Conservation (phyloP, 2,113 vertebrate species). For the Corvus moneduloides region DNA sequence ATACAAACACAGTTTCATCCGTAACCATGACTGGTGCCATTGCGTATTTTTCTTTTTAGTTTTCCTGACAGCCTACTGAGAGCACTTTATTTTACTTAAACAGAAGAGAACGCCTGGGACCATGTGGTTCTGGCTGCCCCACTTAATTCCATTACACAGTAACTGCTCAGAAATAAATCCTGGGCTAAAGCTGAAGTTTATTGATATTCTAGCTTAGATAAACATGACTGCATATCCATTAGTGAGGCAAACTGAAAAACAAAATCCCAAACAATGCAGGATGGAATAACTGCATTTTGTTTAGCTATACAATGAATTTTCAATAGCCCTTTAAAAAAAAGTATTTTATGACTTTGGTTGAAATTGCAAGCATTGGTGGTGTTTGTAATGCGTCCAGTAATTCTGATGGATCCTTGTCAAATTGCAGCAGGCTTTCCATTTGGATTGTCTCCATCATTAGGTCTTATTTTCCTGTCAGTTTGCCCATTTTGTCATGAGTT, state of each 20-base stretch:
- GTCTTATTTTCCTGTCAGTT: slow-evolving; percentile 59
- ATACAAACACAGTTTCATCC: neutral
- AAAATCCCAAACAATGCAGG: neutral
- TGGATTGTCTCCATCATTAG: slow-evolving; percentile 38
- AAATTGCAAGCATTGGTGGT: neutral
- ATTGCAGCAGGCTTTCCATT: slow-evolving; percentile 27
- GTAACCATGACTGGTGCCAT: neutral
- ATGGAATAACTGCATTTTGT: neutral
- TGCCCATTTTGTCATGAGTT: slow-evolving; percentile 50
- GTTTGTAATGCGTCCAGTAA: neutral
- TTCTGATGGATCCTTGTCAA: slow-evolving; percentile 3
- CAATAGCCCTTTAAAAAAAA: neutral
- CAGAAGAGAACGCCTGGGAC: neutral
- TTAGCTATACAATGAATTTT: neutral
- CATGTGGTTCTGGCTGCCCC: neutral
- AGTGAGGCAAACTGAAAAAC: neutral
- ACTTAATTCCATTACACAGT: neutral
- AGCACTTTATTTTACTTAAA: slow-evolving; percentile 15
- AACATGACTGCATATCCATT: neutral
- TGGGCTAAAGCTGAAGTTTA: neutral
- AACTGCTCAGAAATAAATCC: neutral
- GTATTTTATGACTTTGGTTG: neutral
- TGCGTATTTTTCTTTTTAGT: neutral
- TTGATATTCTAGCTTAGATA: neutral
- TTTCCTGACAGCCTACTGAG: neutral